Evolutionary conservation across 2,888 invertebrate genomes (phyloP).

Genomic region (Agrilus cyanescens): DNA sequence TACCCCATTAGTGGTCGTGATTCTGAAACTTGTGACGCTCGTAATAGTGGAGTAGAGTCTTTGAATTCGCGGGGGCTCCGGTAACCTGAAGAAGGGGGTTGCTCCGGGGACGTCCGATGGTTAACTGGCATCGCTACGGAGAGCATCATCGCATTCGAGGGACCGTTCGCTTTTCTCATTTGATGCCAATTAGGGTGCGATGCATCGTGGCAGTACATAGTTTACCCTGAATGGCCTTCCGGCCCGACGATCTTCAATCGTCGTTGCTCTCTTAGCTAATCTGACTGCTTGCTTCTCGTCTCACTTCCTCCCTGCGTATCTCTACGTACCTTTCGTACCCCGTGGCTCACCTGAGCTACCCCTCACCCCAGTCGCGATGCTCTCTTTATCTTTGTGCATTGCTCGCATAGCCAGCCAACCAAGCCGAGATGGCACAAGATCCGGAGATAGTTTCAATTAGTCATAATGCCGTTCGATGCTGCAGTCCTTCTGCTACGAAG

Average conservation of each 20-base stretch:
- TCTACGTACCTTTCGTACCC: slow-evolving; percentile 32
- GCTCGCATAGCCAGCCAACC: slow-evolving; percentile 25
- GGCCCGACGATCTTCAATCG: slow-evolving; percentile 31
- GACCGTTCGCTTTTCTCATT: slow-evolving; percentile 8
- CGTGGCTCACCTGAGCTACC: slow-evolving; percentile 27
- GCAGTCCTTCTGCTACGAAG: slow-evolving; percentile 19
- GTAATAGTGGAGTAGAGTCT: too few relatives aligned
- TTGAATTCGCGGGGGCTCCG: too few relatives aligned
- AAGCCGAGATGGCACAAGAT: slow-evolving; percentile 27
- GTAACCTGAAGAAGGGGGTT: neutral
- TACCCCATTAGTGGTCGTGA: too few relatives aligned
- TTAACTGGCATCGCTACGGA: neutral
- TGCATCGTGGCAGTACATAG: slow-evolving; percentile 11
- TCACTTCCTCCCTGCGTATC: slow-evolving; percentile 29
- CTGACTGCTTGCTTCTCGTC: slow-evolving; percentile 20
- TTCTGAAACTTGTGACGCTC: too few relatives aligned
- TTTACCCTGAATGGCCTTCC: slow-evolving; percentile 23
- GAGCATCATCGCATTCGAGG: slow-evolving; percentile 1
- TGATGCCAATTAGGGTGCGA: slow-evolving; percentile 21
- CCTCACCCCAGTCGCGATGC: too few relatives aligned
- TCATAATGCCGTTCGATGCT: slow-evolving; percentile 30
- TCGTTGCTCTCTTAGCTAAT: slow-evolving; percentile 35
- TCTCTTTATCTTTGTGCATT: slow-evolving; percentile 32
- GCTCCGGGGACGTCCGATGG: neutral
- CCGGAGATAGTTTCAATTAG: slow-evolving; percentile 31